phyloP scores from a whole-genome alignment of 1,140 invertebrate genomes.

The Zaprionus gabonicus region DNA sequence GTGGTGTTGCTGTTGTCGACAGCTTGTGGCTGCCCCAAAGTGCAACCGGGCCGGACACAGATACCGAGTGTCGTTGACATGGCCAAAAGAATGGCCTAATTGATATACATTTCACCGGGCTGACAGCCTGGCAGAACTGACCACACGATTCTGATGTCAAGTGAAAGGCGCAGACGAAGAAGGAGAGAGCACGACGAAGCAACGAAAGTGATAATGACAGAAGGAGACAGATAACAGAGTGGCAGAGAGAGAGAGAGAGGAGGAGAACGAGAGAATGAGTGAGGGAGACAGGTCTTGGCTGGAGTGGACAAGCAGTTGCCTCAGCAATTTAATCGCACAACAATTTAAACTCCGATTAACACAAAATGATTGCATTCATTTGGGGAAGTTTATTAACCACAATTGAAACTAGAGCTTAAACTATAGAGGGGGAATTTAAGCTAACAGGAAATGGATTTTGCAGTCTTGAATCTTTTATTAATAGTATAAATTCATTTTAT shows the following conservation, averaged over 20 bases:
- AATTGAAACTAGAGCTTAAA: not conserved
- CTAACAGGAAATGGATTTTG: not conserved
- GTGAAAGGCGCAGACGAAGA: not conserved
- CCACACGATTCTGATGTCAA: conserved; percentile 33
- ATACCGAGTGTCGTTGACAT: conserved; percentile 49
- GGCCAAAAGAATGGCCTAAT: conserved; percentile 47
- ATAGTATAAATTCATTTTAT: not conserved
- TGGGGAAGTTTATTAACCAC: conserved; percentile 9
- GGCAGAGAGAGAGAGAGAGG: not conserved
- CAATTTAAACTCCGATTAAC: conserved; percentile 13
- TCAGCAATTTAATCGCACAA: conserved; percentile 9
- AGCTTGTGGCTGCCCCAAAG: conserved; percentile 31
- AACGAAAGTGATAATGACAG: conserved; percentile 29
- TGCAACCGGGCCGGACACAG: conserved; percentile 30
- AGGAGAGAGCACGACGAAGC: not conserved
- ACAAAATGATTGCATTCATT: not conserved
- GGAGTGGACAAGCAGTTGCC: not conserved
- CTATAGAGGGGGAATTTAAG: not conserved
- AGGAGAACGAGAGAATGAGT: not conserved
- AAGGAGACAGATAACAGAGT: not conserved
- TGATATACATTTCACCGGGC: conserved; percentile 49
- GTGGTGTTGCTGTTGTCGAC: conserved; percentile 34
- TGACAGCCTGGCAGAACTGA: conserved; percentile 38
- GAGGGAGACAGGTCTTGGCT: not conserved
- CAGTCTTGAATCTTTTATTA: not conserved